A percentile compares a stretch with the other conserved stretches of the same genome.
Evolutionary conservation across 1,140 invertebrate species (phyloP).

Genomic region (Sipha flava): DNA sequence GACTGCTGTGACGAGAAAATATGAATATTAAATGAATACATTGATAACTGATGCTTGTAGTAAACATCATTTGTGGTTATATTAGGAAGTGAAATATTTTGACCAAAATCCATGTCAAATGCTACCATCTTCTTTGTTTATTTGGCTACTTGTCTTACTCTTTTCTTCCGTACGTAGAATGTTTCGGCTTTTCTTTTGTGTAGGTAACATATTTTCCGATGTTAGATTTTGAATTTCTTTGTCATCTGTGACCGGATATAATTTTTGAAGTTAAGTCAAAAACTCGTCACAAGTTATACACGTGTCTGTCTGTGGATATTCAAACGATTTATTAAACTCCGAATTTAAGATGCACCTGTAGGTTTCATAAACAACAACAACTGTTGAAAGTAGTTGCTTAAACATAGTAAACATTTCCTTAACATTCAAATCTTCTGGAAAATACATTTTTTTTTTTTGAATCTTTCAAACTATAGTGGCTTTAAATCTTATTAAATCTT

Average conservation of each 20-base stretch:
- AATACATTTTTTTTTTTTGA: too few species aligned
- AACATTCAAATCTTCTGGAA: too few species aligned
- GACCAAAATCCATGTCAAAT: background rate
- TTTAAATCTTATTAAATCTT: too few species aligned
- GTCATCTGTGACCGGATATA: background rate
- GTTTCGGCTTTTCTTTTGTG: background rate
- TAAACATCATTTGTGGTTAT: too few species aligned
- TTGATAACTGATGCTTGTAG: too few species aligned
- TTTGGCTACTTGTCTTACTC: background rate
- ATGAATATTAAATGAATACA: too few species aligned
- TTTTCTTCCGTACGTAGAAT: background rate
- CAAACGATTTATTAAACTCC: background rate
- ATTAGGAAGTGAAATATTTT: background rate
- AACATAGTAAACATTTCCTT: too few species aligned
- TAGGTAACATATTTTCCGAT: background rate
- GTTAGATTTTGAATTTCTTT: background rate
- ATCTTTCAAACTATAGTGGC: too few species aligned
- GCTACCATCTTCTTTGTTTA: background rate
- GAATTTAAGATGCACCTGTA: too few species aligned
- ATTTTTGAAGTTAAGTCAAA: background rate
- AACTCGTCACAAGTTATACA: background rate
- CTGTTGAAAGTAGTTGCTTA: too few species aligned
- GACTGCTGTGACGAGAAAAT: too few species aligned
- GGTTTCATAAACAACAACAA: too few species aligned
- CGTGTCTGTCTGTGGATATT: background rate